These are phyloP conservation scores for Gonatopus flavifemur DNA, from an alignment of 1,140 invertebrate species.

Conservation along the genomic window DNA sequence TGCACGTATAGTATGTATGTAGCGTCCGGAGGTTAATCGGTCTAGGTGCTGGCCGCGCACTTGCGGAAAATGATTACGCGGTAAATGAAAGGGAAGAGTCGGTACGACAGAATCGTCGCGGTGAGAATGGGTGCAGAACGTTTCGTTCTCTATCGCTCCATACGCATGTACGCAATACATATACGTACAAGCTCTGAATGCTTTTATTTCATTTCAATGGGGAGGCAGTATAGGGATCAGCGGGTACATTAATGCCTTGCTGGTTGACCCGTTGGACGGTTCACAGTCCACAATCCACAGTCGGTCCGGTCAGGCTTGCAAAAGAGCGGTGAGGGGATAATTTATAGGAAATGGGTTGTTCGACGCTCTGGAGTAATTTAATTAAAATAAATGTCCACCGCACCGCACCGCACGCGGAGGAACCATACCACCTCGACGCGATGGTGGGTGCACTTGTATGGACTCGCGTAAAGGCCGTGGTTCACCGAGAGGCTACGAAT, in stretches of 20 bases:
- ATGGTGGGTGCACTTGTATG: too few species aligned
- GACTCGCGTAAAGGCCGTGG: constrained; percentile 26
- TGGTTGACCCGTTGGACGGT: constrained; percentile 10
- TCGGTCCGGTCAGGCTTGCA: constrained; percentile 6
- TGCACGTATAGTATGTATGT: too few species aligned
- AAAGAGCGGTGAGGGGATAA: constrained; percentile 54
- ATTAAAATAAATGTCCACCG: constrained; percentile 62
- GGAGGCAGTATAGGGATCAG: constrained; percentile 54
- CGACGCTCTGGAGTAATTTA: constrained; percentile 59
- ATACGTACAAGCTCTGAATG: too few species aligned
- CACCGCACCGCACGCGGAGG: constrained; percentile 36
- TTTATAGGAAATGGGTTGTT: constrained; percentile 62
- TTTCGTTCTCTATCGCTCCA: constrained; percentile 35
- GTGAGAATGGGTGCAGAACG: constrained; percentile 41
- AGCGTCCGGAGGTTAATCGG: not conserved
- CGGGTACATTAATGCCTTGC: constrained; percentile 55
- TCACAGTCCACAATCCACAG: too few species aligned
- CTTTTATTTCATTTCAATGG: constrained; percentile 60
- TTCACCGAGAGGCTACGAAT: constrained; percentile 53
- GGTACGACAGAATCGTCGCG: constrained; percentile 32
- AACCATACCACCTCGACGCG: constrained; percentile 25
- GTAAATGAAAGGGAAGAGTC: constrained; percentile 55
- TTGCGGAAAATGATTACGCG: constrained; percentile 51
- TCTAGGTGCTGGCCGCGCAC: constrained; percentile 24
- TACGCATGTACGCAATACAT: too few species aligned